These are phyloP conservation scores for Chionodraco myersi DNA, from an alignment of 2,113 vertebrate species.

Conservation along the genomic window DNA sequence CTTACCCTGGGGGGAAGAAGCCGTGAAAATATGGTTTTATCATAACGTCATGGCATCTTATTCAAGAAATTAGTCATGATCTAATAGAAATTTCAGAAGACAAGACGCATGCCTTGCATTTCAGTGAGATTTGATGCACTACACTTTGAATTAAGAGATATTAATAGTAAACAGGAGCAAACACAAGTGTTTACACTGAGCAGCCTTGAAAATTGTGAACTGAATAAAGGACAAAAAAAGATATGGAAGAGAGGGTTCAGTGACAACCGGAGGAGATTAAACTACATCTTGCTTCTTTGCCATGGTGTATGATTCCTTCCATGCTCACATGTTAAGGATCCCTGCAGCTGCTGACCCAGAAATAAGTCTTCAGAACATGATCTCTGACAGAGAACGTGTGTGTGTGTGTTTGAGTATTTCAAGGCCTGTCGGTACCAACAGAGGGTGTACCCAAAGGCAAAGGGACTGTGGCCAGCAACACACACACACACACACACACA, in stretches of 20 bases:
- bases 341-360: slow-evolving; percentile 68
- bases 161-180: not conserved
- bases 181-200: not conserved
- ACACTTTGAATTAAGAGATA: slow-evolving; percentile 2
- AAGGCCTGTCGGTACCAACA: slow-evolving; percentile 42
- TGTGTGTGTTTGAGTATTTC: slow-evolving; percentile 26
- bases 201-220: not conserved
- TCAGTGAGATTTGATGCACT: slow-evolving; percentile 1
- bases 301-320: slow-evolving; percentile 24
- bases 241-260: not conserved
- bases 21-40: slow-evolving; percentile 47
- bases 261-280: not conserved
- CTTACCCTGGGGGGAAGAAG: slow-evolving; percentile 48
- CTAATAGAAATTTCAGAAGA: slow-evolving; percentile 17
- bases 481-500: slow-evolving; percentile 30
- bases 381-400: slow-evolving; percentile 45
- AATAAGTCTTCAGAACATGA: slow-evolving; percentile 62
- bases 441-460: slow-evolving; percentile 52
- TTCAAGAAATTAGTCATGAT: slow-evolving; percentile 26
- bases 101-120: not conserved
- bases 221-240: not conserved
- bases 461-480: slow-evolving; percentile 45
- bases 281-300: slow-evolving; percentile 32
- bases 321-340: slow-evolving; percentile 44
- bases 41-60: slow-evolving; percentile 1